Conservation (phyloP, 2,888 invertebrate genomes). For the Spialia ferax region DNA sequence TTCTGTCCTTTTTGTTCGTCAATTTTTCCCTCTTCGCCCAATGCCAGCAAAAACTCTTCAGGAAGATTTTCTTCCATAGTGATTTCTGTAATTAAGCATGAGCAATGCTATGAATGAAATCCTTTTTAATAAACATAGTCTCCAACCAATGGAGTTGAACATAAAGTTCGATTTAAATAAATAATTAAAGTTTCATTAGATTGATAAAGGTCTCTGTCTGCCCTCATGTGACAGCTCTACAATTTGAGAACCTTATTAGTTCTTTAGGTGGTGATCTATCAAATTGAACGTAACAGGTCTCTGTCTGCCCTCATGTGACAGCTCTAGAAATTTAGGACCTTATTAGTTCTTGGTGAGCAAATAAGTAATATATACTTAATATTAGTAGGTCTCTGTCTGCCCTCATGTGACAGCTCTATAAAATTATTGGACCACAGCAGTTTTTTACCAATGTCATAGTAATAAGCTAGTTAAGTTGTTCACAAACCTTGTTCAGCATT, state of each 20-base stretch:
- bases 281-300: not conserved
- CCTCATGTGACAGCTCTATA: slow-evolving; percentile 1
- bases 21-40: not conserved
- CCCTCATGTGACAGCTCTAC: slow-evolving; percentile 1
- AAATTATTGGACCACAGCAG: not conserved
- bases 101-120: not conserved
- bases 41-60: not conserved
- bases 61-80: not conserved
- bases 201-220: not conserved
- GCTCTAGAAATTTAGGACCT: not conserved
- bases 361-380: no score
- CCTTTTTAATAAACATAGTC: not conserved
- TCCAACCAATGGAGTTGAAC: slow-evolving; percentile 5
- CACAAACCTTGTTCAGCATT: no score
- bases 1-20: slow-evolving; percentile 4
- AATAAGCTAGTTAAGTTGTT: no score
- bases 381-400: not conserved
- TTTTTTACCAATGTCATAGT: no score
- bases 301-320: slow-evolving; percentile 1
- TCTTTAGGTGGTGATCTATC: no score
- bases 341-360: not conserved
- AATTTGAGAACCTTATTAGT: not conserved
- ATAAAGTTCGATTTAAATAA: not conserved
- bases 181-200: no score
- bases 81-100: not conserved